Evolutionary conservation across 2,888 invertebrate genomes (phyloP).

Genomic region (Crepidodera aurea): DNA sequence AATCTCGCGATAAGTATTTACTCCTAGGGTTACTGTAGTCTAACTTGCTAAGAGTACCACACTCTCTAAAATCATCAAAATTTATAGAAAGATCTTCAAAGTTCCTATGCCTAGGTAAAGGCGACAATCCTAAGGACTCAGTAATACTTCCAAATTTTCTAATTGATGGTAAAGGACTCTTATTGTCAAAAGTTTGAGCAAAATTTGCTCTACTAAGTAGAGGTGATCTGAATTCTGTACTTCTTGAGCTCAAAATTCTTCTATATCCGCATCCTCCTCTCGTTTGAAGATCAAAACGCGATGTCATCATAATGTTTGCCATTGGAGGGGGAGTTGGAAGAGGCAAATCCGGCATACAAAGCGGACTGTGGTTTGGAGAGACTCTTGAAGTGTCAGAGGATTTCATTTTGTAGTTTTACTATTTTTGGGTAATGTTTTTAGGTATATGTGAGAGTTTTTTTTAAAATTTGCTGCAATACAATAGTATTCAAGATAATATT

Average conservation of each 20-base stretch:
- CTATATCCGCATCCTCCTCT: constrained; percentile 55
- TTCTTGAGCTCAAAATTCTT: constrained; percentile 54
- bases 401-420: constrained; percentile 37
- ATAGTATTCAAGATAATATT: constrained; percentile 3
- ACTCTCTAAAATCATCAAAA: constrained; percentile 42
- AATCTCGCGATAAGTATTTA: constrained; percentile 55
- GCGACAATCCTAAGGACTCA: constrained; percentile 43
- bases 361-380: constrained; percentile 41
- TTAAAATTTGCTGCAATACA: neutral
- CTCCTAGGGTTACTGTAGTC: constrained; percentile 34
- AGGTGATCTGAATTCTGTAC: constrained; percentile 50
- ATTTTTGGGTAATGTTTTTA: neutral
- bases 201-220: constrained; percentile 41
- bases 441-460: neutral
- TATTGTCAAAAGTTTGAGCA: constrained; percentile 26
- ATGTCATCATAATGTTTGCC: constrained; percentile 59
- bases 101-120: constrained; percentile 50
- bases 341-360: constrained; percentile 56
- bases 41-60: neutral
- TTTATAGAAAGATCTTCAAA: constrained; percentile 46
- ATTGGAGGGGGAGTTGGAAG: constrained; percentile 60
- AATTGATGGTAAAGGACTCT: constrained; percentile 24
- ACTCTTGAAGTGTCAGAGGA: constrained; percentile 42
- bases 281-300: constrained; percentile 55
- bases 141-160: constrained; percentile 32